Percentiles rank a stretch among this genome's conserved stretches.
These are phyloP conservation scores for Leiothrix lutea DNA, from an alignment of 2,113 vertebrate genomes.

Conservation along the genomic window DNA sequence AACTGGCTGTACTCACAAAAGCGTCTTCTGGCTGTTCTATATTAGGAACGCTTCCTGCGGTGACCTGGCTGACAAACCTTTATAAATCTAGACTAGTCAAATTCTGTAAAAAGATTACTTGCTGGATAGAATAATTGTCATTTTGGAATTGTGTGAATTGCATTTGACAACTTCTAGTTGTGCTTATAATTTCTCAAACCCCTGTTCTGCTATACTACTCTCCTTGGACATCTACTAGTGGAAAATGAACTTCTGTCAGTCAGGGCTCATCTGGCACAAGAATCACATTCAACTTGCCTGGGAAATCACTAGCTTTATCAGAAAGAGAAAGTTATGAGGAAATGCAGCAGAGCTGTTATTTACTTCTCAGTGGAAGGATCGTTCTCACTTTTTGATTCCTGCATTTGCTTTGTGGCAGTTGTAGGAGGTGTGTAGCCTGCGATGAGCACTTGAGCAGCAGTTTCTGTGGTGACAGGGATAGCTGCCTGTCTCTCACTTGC, in stretches of 20 bases:
- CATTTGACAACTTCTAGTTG: not conserved
- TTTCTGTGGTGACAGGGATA: not conserved
- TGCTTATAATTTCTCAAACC: not conserved
- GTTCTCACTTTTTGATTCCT: accelerated
- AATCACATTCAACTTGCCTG: accelerated
- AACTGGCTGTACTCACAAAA: not conserved
- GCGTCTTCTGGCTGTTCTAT: not conserved
- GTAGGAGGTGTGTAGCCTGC: not conserved
- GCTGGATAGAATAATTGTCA: not conserved
- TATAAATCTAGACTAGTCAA: not conserved
- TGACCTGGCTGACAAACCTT: not conserved
- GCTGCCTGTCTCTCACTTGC: accelerated
- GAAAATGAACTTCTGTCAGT: not conserved
- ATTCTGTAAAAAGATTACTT: not conserved
- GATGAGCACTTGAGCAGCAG: not conserved
- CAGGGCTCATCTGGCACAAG: not conserved
- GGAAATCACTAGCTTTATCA: not conserved
- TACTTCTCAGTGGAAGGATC: not conserved
- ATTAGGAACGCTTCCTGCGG: not conserved
- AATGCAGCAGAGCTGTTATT: not conserved
- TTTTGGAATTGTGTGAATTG: not conserved
- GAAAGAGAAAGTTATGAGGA: not conserved
- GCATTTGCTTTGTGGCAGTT: not conserved
- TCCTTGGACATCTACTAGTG: not conserved
- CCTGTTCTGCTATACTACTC: not conserved